These are phyloP conservation scores for Laticauda colubrina DNA, from an alignment of 2,113 vertebrate genomes.

Conservation along the genomic window DNA sequence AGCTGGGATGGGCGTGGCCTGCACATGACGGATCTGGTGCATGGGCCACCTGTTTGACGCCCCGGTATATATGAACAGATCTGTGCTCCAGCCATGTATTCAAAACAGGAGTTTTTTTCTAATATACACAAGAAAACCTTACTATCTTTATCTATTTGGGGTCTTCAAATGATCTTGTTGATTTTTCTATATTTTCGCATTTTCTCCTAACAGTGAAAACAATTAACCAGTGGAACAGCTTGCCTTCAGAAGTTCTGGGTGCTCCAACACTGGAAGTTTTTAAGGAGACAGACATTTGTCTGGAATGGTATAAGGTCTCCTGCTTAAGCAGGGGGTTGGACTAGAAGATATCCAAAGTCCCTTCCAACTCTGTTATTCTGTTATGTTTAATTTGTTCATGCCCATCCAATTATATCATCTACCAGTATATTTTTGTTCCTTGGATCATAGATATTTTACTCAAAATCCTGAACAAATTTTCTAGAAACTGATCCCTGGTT, in stretches of 20 bases:
- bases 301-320: not conserved
- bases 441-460: not conserved
- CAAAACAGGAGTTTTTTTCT: not conserved
- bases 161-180: not conserved
- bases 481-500: not conserved
- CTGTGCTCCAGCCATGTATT: not conserved
- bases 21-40: too few relatives aligned
- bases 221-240: not conserved
- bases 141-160: not conserved
- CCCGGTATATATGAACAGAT: not conserved
- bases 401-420: not conserved
- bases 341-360: not conserved
- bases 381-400: not conserved
- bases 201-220: not conserved
- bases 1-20: too few relatives aligned
- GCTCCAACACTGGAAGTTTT: not conserved
- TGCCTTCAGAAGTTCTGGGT: not conserved
- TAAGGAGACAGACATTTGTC: not conserved
- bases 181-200: not conserved
- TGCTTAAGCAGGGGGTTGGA: not conserved
- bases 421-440: not conserved
- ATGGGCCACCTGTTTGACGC: too few relatives aligned
- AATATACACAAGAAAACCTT: not conserved
- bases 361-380: not conserved
- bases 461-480: not conserved